A percentile compares a stretch with the other conserved stretches of the same genome.
Conservation (phyloP, 2,113 vertebrate genomes). For the Pycnonotus jocosus region DNA sequence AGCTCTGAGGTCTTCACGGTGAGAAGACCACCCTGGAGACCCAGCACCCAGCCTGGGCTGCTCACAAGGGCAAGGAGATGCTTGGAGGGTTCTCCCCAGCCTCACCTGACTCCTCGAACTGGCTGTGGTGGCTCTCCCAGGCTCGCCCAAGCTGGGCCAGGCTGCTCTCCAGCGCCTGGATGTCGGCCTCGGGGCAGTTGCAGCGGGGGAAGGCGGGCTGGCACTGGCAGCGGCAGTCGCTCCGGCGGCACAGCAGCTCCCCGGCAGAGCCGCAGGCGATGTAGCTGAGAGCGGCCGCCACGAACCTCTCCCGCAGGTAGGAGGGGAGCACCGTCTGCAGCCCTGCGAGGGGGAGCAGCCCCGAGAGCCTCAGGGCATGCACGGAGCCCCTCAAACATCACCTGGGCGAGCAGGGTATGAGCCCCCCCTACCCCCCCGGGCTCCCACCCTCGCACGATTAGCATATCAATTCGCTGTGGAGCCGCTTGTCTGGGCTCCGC, state of each 20-base stretch:
- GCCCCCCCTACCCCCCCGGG: neutral
- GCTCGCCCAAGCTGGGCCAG: constrained; percentile 82
- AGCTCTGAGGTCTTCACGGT: neutral
- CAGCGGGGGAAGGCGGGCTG: constrained; percentile 84
- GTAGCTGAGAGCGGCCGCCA: constrained; percentile 92
- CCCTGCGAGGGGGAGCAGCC: constrained; percentile 64
- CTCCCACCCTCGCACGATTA: neutral
- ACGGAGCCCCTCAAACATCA: rapidly evolving
- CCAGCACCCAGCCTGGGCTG: neutral
- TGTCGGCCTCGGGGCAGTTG: constrained; percentile 90
- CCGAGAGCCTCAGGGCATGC: neutral
- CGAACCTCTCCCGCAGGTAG: constrained; percentile 87
- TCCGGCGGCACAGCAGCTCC: constrained; percentile 85
- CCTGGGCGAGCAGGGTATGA: rapidly evolving
- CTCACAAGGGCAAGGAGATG: neutral
- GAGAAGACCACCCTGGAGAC: neutral
- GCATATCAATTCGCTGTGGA: constrained; percentile 19
- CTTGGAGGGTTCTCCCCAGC: neutral
- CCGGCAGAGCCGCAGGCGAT: constrained; percentile 93
- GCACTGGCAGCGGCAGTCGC: constrained; percentile 94
- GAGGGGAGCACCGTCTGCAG: constrained; percentile 91
- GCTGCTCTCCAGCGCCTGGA: constrained; percentile 90
- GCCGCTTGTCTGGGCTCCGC: constrained; percentile 35
- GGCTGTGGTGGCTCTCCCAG: constrained; percentile 82
- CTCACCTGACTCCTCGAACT: constrained; percentile 93